These are phyloP conservation scores for Aurelia sp. DNA, from an alignment of 30 jellyfish, hydroid and myxozoan species.

Conservation along the genomic window DNA sequence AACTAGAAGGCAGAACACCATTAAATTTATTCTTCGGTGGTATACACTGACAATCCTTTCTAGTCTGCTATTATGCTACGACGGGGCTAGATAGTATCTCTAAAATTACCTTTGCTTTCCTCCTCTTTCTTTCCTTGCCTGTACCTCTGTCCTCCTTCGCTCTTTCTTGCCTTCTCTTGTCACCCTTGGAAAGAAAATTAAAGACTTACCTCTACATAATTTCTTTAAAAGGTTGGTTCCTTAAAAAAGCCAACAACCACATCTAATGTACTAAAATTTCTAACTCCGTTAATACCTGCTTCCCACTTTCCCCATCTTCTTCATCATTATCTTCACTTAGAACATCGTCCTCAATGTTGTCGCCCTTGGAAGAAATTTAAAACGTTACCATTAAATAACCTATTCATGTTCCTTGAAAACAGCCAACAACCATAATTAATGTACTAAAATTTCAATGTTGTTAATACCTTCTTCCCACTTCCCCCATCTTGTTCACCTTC, in stretches of 20 bases:
- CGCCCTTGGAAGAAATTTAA: too few relatives aligned
- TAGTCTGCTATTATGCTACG: not conserved
- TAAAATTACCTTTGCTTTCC: not conserved
- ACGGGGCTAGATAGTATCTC: not conserved
- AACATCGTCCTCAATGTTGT: not conserved
- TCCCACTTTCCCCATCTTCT: not conserved
- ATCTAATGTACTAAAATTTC: not conserved
- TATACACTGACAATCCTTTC: not conserved
- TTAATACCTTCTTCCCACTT: not conserved
- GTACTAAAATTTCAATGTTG: too few relatives aligned
- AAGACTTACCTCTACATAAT: not conserved
- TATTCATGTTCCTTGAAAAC: too few relatives aligned
- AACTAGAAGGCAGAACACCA: not conserved
- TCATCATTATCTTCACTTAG: too few relatives aligned
- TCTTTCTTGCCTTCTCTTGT: constrained; percentile 2
- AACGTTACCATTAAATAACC: too few relatives aligned
- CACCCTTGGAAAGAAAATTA: not conserved
- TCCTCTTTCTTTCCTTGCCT: not conserved
- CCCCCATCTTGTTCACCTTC: not conserved
- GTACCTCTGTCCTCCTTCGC: not conserved
- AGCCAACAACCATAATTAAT: too few relatives aligned
- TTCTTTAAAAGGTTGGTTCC: not conserved
- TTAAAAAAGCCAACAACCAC: not conserved
- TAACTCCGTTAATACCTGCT: too few relatives aligned
- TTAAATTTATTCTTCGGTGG: not conserved